Evolutionary conservation across 30 jellyfish, hydroid and myxozoan species (phyloP), one percentile per base, ranked within the genome.

Genomic region (Nemopilema nomurai): DNA sequence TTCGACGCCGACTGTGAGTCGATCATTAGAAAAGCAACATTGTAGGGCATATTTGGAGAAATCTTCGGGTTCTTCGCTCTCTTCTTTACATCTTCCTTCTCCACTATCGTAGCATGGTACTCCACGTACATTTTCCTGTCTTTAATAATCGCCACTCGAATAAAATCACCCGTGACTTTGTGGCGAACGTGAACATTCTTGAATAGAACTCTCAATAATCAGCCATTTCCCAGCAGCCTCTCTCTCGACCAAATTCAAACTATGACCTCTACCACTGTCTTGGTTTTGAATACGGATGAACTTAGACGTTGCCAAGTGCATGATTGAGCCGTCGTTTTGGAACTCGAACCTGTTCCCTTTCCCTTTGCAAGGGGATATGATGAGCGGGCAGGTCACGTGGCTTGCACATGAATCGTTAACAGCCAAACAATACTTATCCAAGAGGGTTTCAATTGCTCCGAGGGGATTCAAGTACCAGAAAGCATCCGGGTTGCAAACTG

Each of bases 1-100:
- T 62, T 51, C 1, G 77, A 64, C 6, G 63, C 51, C 16, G 88
- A 78, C 26, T 41, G 67, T 9, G 88, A 78, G 24, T 78, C 88
- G 20, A 78, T 22, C 88, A 78, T 78, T 18, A 78, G 30, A 8
- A 51, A 51, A 19, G 69, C 77, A 0, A 78, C 57, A 52, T 78
- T 78, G 24, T 29, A 79, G 8, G 67, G 70, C 22, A 30, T 20
- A 18, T 28, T 24, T 8, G 70, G 30, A 18, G 17, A 20, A 28
- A 52, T 25, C 30, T 23, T 62, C 18, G 67, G 50, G 27, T 16
- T 18, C 13, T 51, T 26, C 4, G 70, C 49, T 24, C 51, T 74
- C 71, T 67, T 23, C 33, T 1, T 1, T 19, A 23, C 18, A 17
- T 23, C 27, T 4, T 28, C 8, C 30, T 67, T 19, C 76, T 67